These are phyloP conservation scores for Trichomalopsis sarcophagae DNA, from an alignment of 1,140 invertebrate species.

Conservation along the genomic window DNA sequence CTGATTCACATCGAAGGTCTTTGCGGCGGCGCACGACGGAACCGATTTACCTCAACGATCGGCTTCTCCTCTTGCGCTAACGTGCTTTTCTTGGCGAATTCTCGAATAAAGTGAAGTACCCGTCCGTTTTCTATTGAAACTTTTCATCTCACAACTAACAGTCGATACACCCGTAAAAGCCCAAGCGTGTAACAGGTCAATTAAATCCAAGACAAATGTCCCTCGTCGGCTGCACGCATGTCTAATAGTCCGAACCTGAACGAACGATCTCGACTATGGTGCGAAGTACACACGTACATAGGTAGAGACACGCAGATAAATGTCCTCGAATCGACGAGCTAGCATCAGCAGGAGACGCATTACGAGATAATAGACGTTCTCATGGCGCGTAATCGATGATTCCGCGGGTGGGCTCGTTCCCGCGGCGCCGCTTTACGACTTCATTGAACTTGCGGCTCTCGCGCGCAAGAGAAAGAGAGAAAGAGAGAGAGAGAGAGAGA, in stretches of 20 bases:
- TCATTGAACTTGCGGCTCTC: constrained; percentile 58
- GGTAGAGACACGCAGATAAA: not conserved
- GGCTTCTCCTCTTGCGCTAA: not conserved
- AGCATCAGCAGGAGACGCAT: constrained; percentile 62
- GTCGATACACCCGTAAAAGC: too few species aligned
- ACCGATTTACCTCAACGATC: constrained; percentile 24
- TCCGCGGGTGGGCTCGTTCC: constrained; percentile 67
- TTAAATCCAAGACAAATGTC: not conserved
- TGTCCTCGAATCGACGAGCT: not conserved
- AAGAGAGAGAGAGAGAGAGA: too few species aligned
- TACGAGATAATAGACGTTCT: constrained; percentile 68
- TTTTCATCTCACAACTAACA: not conserved
- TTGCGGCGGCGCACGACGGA: not conserved
- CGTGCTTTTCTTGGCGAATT: not conserved
- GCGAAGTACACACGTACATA: too few species aligned
- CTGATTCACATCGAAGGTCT: constrained; percentile 13
- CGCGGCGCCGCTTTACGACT: constrained; percentile 61
- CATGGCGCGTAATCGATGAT: constrained; percentile 70
- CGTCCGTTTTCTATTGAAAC: too few species aligned
- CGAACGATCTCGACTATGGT: not conserved
- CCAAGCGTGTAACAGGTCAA: not conserved
- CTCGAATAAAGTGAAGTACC: too few species aligned
- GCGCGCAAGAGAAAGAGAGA: constrained; percentile 27
- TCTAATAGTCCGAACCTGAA: not conserved
- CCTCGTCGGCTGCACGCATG: not conserved